Evolutionary conservation across 1,140 invertebrate genomes (phyloP).

Genomic region (Cydia pomonella): DNA sequence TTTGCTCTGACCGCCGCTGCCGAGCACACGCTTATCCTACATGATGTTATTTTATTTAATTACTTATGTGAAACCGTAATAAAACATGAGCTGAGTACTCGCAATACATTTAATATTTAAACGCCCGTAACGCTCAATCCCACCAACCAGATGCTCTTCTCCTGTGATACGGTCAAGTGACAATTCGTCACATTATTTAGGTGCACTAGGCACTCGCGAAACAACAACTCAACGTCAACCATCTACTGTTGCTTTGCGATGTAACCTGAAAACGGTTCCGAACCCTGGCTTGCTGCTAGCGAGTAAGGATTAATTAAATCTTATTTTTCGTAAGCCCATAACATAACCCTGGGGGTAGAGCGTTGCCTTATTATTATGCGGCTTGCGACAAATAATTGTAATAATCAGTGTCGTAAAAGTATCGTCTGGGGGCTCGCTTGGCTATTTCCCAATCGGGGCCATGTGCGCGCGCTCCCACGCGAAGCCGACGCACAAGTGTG

Average conservation of each 20-base stretch:
- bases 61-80: no score
- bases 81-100: no score
- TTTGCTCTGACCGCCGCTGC: no score
- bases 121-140: no score
- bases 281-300: not conserved
- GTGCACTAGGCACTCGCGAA: no score
- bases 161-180: no score
- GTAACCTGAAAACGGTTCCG: not conserved
- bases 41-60: no score
- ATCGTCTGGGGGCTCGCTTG: conserved; percentile 75
- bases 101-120: no score
- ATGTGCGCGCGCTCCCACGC: conserved; percentile 79
- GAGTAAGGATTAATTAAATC: not conserved
- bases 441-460: conserved; percentile 76
- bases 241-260: not conserved
- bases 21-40: no score
- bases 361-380: conserved; percentile 10
- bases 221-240: not conserved
- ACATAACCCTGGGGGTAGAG: not conserved
- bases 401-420: conserved; percentile 72
- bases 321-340: not conserved
- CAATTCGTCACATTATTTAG: no score
- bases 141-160: no score
- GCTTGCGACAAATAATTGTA: conserved; percentile 45
- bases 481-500: conserved; percentile 71